Evolutionary conservation across 1,140 invertebrate genomes (phyloP), one percentile per base, ranked within the genome.

Genomic region (Aphaenogaster ashmeadi): DNA sequence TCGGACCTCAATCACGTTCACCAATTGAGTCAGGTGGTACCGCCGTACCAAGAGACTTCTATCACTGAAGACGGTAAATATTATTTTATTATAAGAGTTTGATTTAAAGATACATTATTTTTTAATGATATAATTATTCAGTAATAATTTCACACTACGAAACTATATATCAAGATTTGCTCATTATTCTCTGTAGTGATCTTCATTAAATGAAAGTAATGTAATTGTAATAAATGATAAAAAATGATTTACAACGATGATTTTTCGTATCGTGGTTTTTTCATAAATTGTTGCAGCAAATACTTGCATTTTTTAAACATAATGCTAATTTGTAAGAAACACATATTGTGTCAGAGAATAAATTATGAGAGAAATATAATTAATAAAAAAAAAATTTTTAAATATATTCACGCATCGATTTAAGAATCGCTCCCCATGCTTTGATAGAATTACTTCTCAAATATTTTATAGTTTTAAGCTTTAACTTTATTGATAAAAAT

Each of bases 61-160:
- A 80, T 93, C 44, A 88, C 86, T 0, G 95, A 95, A 89, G 95
- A 95, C 66, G 95, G 95, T 95, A 84, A 80, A 80, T 88, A 58
- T 60, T 62, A 1, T 41, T 44, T 78, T 9, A 0, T 13, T 64
- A 66, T 44, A 1, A 60, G 15, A 27, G 50, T 27, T 36, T 64
- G 41, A 38, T 71, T 27, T 47, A 21, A 33, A 58, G 1, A 15
- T 8, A 0, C 41, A n/a, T 47, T 3, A 64, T 5, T 58, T 58
- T 18, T 1, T 54, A 1, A 36, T 11, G 0, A 21, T 8, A 38
- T 81, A 36, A 80, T 71, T 90, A 86, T 18, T 44, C 94, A 93
- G 94, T 38, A 95, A 95, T 72, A 62, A 95, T 27, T 96, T 96
- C 3, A 97, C 97, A 0, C 62, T 0, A n/a, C 2, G 18, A 15